A percentile compares a stretch with the other conserved stretches of the same genome.
Evolutionary conservation across 1,140 invertebrate species (phyloP).

Genomic region (Magallana gigas): DNA sequence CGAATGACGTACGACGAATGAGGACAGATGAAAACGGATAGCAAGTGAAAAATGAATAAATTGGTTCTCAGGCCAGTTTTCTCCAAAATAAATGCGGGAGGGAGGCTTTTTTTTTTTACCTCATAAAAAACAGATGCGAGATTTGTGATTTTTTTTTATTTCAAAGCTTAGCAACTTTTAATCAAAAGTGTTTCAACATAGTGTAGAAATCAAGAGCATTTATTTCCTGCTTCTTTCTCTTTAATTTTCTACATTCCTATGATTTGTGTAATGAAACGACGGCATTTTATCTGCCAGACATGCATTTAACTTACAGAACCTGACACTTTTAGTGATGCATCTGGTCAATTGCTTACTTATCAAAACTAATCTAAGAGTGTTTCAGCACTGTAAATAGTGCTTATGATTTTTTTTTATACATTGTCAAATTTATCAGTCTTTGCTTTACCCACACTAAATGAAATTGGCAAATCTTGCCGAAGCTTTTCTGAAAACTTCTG

Average conservation of each 20-base stretch:
- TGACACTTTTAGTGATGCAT: neutral
- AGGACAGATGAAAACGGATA: no score
- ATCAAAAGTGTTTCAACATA: neutral
- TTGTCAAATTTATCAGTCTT: neutral
- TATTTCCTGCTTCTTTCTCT: neutral
- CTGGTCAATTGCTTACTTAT: neutral
- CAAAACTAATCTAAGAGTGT: neutral
- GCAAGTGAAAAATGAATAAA: conserved; percentile 5
- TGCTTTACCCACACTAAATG: neutral
- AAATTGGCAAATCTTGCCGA: neutral
- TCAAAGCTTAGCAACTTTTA: neutral
- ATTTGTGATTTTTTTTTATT: neutral
- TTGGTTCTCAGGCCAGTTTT: neutral
- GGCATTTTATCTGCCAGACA: neutral
- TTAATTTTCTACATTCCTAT: neutral
- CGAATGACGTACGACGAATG: no score
- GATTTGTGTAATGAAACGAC: neutral
- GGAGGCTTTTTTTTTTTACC: neutral
- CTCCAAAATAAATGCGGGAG: no score
- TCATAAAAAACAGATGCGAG: neutral
- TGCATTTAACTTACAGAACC: neutral
- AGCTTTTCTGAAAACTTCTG: neutral
- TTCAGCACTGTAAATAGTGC: neutral
- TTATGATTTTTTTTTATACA: no score
- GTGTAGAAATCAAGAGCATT: neutral